Base-by-base conservation (phyloP, 1,140 invertebrate species). In the Ditylenchus dipsaci region DNA sequence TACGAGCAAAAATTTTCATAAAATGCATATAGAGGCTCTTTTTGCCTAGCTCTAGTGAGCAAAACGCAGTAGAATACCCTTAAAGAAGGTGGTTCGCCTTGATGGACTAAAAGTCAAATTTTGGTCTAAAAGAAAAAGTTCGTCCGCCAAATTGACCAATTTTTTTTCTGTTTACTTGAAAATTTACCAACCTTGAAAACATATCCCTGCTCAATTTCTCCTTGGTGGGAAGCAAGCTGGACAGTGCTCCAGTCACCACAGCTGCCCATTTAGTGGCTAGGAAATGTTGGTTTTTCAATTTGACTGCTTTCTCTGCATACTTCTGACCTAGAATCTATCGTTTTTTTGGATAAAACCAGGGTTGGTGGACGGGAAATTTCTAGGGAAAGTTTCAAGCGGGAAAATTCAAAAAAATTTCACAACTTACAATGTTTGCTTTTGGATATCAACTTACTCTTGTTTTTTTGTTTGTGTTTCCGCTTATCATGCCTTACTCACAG, bases 191-290 rank as follows among this genome's bases (percentile, higher is more conserved):
- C 69, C 58, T 66, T 74, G 57, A 74, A 74, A 9, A 74, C 45
- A 72, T 77, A 84, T n/a, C 84, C 84, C 78, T 83, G 80, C 68
- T 83, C 76, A 64, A 85, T 85, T 72, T 83, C 21, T 82, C 82
- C 69, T 84, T 84, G 7, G 80, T 82, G 79, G 83, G 66, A 17
- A 79, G 49, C 49, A 67, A 70, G 62, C 81, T 78, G 38, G 76
- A 71, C 17, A 72, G n/a, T 8, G 68, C 63, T 17, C 78, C 78
- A 38, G 65, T 71, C n/a, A 69, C 29, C 23, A 74, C 73, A n/a
- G 78, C 78, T 21, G 71, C 65, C 75, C 75, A 82, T 60, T 78
- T 74, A 5, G 79, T 45, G 30, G 61, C 64, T 17, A 77, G 58
- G 66, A 81, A 74, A 45, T 75, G 69, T 33, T 73, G 67, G 15